These are phyloP conservation scores for Tricholaema leucomelas DNA, from an alignment of 2,113 vertebrate species.

Conservation along the genomic window DNA sequence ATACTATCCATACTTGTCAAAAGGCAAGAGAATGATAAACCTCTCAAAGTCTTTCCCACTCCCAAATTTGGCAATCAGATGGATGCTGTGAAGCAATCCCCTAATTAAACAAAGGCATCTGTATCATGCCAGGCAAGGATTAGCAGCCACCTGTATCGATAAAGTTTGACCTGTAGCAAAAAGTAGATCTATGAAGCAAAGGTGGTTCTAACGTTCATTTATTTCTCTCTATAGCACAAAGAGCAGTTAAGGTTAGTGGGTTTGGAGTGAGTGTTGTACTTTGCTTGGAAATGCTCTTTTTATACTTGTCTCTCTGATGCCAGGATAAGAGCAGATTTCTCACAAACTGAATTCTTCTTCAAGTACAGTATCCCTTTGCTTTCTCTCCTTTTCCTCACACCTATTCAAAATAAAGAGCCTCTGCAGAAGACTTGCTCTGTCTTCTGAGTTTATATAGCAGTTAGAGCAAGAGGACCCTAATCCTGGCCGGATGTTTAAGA, in stretches of 20 bases:
- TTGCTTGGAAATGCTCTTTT: neutral
- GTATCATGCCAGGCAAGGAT: neutral
- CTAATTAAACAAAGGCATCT: slow-evolving; percentile 1
- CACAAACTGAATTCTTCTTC: neutral
- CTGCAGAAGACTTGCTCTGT: slow-evolving; percentile 36
- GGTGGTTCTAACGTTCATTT: neutral
- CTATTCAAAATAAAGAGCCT: slow-evolving; percentile 10
- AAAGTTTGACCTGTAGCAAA: neutral
- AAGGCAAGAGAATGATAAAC: slow-evolving; percentile 48
- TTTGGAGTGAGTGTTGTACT: neutral
- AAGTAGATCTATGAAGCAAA: neutral
- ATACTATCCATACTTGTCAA: neutral
- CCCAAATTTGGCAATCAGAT: slow-evolving; percentile 16
- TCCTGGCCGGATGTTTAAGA: slow-evolving; percentile 67
- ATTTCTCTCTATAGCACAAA: neutral
- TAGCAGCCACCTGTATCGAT: neutral
- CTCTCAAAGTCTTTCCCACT: slow-evolving; percentile 3
- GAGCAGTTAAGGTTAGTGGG: neutral
- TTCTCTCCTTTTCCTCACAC: neutral
- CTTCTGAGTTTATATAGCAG: slow-evolving; percentile 56
- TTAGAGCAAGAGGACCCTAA: slow-evolving; percentile 50
- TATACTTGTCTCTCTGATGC: neutral
- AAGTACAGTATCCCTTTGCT: neutral
- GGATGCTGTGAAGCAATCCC: neutral
- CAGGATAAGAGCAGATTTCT: neutral